Base-by-base conservation (phyloP, 2,797 vertebrate genomes). In the Perodicticus potto region DNA sequence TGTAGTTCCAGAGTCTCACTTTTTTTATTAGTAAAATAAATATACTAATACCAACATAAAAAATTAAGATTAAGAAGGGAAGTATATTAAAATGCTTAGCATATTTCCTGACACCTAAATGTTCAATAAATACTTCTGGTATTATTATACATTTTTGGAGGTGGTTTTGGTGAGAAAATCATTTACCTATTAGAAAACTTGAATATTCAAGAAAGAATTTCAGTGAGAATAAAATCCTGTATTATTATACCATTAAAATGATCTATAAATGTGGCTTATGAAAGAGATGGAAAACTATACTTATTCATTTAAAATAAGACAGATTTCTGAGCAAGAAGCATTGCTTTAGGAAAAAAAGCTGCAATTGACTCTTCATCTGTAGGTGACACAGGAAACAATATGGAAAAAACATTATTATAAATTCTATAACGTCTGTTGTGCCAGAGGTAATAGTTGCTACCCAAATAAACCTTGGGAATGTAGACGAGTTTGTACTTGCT, bases 201-300 rank as follows among this genome's bases (percentile, higher is more conserved):
- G 2, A 90, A 55, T 90, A 78, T 55, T 29, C n/a, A 76, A 90
- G 14, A 91, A 89, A 73, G 4, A 77, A 80, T 94, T 80, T 40
- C 27, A 82, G 7, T 74, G 89, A 81, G 14, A 93, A 77, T 89
- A 90, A 86, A 94, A 61, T 69, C 5, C 29, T 45, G 23, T 27
- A 1, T 49, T 49, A 85, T 40, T 77, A 77, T 27, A 1, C 40
- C 57, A 82, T 40, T 81, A 77, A 84, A 83, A 86, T 87, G 5
- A 74, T 55, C 27, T 43, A 25, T 55, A 90, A 76, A 45, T 69
- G 0, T 32, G 69, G 22, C 73, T 94, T 91, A 53, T 34, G 1
- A 12, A 45, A 80, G 16, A 23, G 4, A 65, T 37, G 89, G 14
- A 81, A 86, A 94, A 57, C 4, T 81, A 37, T 70, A 10, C 4